phyloP scores from a whole-genome alignment of 1,140 invertebrate species.

The Polypedilum pembai region DNA sequence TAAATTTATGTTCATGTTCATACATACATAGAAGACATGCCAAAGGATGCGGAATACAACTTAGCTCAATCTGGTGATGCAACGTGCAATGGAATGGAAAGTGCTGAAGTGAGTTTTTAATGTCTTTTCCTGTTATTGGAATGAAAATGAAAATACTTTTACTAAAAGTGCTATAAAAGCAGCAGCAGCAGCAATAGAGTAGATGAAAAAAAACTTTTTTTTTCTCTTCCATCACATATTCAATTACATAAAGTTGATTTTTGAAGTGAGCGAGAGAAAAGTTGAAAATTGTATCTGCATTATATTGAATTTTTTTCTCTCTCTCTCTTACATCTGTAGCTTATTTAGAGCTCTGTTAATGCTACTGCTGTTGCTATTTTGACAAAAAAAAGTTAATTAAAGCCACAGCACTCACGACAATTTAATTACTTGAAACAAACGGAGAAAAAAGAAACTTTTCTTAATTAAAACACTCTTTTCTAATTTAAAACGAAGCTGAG shows the following conservation, averaged over 20 bases:
- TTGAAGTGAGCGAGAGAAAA: not conserved
- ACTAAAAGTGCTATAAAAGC: not conserved
- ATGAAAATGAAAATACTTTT: not conserved
- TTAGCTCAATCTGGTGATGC: slow-evolving; percentile 82
- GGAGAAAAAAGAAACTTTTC: not conserved
- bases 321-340: not conserved
- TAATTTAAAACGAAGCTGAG: not conserved
- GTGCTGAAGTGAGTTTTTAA: slow-evolving; percentile 47
- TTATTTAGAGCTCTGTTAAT: not conserved
- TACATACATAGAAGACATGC: slow-evolving; percentile 35
- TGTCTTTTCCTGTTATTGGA: slow-evolving; percentile 2
- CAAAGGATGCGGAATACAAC: slow-evolving; percentile 58
- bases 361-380: not conserved
- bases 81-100: slow-evolving; percentile 77
- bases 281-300: not conserved
- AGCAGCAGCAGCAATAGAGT: not conserved
- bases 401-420: not conserved
- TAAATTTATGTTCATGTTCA: not conserved
- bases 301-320: not conserved
- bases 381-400: not conserved
- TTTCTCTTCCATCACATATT: not conserved
- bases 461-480: not conserved
- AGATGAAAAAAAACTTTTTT: not conserved
- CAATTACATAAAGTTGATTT: not conserved
- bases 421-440: not conserved